Percentiles rank a stretch among this genome's conserved stretches.
These are phyloP conservation scores for Gymnocephalus cernua DNA, from an alignment of 2,113 vertebrate genomes.

Conservation along the genomic window DNA sequence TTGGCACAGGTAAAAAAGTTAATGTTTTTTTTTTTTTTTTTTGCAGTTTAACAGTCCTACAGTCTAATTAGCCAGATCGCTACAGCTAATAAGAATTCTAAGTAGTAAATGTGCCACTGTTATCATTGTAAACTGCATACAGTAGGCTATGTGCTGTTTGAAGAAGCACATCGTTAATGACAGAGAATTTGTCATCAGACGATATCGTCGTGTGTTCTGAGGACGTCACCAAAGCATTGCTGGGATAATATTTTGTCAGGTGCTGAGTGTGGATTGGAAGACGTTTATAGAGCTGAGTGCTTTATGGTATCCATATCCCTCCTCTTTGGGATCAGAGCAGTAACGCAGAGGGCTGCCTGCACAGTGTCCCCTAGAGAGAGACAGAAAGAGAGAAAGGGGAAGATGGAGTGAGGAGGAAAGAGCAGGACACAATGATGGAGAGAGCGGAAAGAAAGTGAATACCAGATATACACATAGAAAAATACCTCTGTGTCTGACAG, in stretches of 20 bases:
- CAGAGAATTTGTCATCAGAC: constrained; percentile 25
- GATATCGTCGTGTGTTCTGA: constrained; percentile 32
- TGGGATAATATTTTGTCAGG: constrained; percentile 77
- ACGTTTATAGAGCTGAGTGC: constrained; percentile 52
- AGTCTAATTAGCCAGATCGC: no score
- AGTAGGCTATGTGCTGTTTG: not conserved
- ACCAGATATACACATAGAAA: constrained; percentile 48
- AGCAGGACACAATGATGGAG: constrained; percentile 46
- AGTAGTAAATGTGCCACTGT: not conserved
- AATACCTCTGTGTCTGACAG: constrained; percentile 45
- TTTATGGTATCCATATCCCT: constrained; percentile 62
- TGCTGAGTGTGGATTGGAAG: constrained; percentile 56
- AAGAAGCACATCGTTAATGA: not conserved
- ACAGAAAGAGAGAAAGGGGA: constrained; percentile 25
- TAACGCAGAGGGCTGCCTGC: constrained; percentile 25
- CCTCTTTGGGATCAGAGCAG: constrained; percentile 44
- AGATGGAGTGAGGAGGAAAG: constrained; percentile 52
- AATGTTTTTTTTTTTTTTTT: no score
- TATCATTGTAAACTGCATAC: not conserved
- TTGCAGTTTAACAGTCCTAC: no score
- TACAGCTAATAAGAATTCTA: no score
- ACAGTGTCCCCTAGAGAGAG: constrained; percentile 40
- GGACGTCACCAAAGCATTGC: constrained; percentile 60
- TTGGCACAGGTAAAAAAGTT: no score
- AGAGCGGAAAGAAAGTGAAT: constrained; percentile 44